Percentiles rank a stretch among this genome's conserved stretches.
Conservation (phyloP, 1,140 invertebrate genomes). For the Helicoverpa armigera region DNA sequence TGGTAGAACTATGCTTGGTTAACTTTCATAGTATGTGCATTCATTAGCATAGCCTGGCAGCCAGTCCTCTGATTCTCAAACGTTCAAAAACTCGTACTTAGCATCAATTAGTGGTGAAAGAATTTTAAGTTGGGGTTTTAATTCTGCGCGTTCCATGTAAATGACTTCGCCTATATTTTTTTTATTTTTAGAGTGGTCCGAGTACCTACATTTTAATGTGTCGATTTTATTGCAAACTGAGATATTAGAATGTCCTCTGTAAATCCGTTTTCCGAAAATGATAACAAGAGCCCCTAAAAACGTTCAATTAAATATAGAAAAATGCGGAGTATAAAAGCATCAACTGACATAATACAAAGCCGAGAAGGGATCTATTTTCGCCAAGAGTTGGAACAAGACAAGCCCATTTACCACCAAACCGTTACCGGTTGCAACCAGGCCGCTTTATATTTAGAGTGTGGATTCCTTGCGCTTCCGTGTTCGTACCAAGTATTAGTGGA, state of each 20-base stretch:
- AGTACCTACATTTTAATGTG: background rate
- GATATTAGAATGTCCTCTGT: no score
- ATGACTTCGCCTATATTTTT: background rate
- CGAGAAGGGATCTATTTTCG: slow-evolving; percentile 21
- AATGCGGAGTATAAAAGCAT: background rate
- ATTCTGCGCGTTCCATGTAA: slow-evolving; percentile 8
- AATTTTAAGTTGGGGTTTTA: background rate
- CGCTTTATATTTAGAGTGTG: slow-evolving; percentile 47
- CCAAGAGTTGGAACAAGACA: slow-evolving; percentile 23
- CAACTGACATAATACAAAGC: background rate
- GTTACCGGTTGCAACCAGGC: slow-evolving; percentile 30
- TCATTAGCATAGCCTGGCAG: slow-evolving; percentile 29
- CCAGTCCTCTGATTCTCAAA: slow-evolving; percentile 9
- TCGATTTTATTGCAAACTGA: background rate
- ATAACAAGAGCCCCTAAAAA: no score
- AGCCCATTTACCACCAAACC: slow-evolving; percentile 27
- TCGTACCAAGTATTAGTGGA: slow-evolving; percentile 34
- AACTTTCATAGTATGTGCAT: slow-evolving; percentile 27
- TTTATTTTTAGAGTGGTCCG: background rate
- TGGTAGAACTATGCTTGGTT: slow-evolving; percentile 9
- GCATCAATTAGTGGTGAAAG: slow-evolving; percentile 37
- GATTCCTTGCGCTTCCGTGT: slow-evolving; percentile 42
- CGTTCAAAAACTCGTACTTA: slow-evolving; percentile 31
- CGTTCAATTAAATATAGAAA: no score
- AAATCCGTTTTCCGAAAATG: no score